These are phyloP conservation scores for Cephalophus harveyi DNA, from an alignment of 2,113 vertebrate species.

Conservation along the genomic window DNA sequence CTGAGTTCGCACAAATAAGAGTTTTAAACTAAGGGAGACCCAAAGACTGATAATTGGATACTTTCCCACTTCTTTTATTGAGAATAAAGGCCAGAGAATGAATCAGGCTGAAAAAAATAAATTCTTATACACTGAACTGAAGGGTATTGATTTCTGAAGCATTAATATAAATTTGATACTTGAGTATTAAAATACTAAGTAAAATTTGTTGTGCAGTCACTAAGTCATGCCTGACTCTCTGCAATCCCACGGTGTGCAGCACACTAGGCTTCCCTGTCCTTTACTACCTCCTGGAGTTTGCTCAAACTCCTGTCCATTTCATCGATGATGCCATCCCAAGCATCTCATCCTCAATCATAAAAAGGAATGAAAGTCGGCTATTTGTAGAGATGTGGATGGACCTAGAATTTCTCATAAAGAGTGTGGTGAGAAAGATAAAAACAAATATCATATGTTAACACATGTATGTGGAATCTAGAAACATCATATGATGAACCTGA, in stretches of 20 bases:
- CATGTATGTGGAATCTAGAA: background rate
- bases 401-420: background rate
- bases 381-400: background rate
- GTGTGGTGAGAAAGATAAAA: background rate
- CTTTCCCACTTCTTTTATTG: background rate
- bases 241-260: rapidly evolving
- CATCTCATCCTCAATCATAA: background rate
- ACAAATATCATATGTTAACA: background rate
- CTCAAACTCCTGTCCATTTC: background rate
- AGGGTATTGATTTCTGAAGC: background rate
- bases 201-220: background rate
- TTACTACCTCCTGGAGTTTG: background rate
- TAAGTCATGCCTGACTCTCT: background rate
- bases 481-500: background rate
- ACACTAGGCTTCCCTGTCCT: background rate
- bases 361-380: background rate
- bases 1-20: background rate
- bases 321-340: background rate
- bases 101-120: background rate
- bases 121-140: background rate
- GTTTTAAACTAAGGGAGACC: background rate
- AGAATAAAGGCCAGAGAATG: background rate
- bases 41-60: background rate
- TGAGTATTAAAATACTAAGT: background rate
- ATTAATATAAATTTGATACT: background rate